A percentile compares a stretch with the other conserved stretches of the same genome.
Conservation (phyloP, 2,888 invertebrate genomes). For the Spilarctia lutea region DNA sequence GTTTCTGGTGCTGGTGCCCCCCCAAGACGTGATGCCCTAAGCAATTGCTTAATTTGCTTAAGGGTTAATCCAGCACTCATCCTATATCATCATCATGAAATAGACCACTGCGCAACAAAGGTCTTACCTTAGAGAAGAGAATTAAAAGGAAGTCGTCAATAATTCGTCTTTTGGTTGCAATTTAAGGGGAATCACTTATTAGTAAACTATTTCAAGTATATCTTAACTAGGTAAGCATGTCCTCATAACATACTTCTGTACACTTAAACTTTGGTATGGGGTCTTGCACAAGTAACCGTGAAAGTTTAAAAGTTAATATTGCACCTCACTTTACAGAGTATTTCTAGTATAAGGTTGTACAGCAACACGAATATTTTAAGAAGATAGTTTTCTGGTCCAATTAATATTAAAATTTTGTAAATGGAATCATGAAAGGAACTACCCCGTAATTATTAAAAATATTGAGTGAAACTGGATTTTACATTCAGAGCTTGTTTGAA, state of each 20-base stretch:
- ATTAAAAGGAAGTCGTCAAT: not conserved
- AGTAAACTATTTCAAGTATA: not conserved
- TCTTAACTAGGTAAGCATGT: not conserved
- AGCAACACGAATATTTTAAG: too few relatives aligned
- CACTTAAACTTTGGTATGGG: not conserved
- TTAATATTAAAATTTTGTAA: not conserved
- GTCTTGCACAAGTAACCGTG: not conserved
- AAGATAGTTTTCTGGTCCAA: too few relatives aligned
- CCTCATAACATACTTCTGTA: not conserved
- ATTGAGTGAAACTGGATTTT: fast-evolving
- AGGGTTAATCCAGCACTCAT: too few relatives aligned
- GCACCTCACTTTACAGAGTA: not conserved
- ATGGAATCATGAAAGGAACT: not conserved
- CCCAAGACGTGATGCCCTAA: too few relatives aligned
- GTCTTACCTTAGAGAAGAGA: too few relatives aligned
- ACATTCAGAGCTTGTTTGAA: not conserved
- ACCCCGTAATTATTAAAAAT: not conserved
- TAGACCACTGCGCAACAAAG: not conserved
- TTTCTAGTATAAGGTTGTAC: not conserved
- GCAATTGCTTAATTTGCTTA: too few relatives aligned
- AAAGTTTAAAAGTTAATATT: not conserved
- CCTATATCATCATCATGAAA: too few relatives aligned
- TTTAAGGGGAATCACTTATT: not conserved
- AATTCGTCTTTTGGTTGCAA: not conserved
- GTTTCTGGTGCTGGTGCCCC: too few relatives aligned